phyloP scores from a whole-genome alignment of 2,113 vertebrate species.

The Australoheros scitulus region DNA sequence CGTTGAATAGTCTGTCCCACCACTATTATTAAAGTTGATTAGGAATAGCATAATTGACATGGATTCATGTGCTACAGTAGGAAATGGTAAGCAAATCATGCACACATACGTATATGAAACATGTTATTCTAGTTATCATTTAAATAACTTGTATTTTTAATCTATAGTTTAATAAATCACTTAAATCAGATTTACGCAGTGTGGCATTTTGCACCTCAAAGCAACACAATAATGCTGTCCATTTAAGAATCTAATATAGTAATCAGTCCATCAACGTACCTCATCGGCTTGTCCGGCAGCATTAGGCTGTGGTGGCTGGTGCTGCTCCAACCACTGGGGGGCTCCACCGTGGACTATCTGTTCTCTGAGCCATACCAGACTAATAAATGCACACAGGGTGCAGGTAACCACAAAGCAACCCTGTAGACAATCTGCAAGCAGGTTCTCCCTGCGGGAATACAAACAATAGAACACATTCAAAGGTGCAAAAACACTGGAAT shows the following conservation, averaged over 20 bases:
- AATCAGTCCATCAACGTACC: conserved; percentile 71
- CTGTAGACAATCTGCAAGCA: conserved; percentile 97
- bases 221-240: background rate
- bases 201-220: background rate
- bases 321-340: conserved; percentile 96
- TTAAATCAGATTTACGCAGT: background rate
- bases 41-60: background rate
- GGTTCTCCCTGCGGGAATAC: conserved; percentile 88
- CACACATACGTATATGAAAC: background rate
- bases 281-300: conserved; percentile 89
- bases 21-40: background rate
- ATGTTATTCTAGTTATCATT: background rate
- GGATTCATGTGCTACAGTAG: background rate
- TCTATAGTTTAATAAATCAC: background rate
- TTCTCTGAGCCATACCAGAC: conserved; percentile 97
- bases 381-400: conserved; percentile 97
- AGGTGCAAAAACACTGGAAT: background rate
- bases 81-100: background rate
- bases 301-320: conserved; percentile 88
- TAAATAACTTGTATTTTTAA: background rate
- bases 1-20: background rate
- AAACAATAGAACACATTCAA: conserved; percentile 21
- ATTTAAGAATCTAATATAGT: background rate
- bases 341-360: conserved; percentile 98
- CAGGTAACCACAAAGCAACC: conserved; percentile 98